phyloP scores from a whole-genome alignment of 2,113 vertebrate species.

The Candoia aspera region DNA sequence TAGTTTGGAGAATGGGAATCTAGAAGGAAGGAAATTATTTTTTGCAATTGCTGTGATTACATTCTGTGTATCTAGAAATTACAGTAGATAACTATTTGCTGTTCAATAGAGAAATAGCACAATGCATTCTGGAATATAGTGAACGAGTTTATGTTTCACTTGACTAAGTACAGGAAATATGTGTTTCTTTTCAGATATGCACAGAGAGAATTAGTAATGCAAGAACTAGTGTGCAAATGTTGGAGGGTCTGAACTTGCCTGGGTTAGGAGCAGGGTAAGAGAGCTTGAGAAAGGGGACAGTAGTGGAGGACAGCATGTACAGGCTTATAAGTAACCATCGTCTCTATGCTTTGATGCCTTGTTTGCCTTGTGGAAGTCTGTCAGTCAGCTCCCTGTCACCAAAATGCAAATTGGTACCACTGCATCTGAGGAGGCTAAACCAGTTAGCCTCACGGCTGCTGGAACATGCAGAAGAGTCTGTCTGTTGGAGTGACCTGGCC shows the following conservation, averaged over 20 bases:
- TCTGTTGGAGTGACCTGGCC: neutral
- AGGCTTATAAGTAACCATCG: constrained; percentile 15
- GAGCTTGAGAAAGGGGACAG: neutral
- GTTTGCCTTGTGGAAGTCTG: neutral
- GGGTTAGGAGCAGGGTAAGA: neutral
- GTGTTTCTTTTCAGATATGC: neutral
- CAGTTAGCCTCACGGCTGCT: constrained; percentile 17
- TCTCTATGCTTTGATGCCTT: neutral
- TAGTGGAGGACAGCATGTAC: neutral
- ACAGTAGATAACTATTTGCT: neutral
- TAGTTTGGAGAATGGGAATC: fast-evolving
- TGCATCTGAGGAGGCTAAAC: constrained; percentile 21
- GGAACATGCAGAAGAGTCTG: neutral
- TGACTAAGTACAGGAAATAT: neutral
- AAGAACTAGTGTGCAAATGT: neutral
- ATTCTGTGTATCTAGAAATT: neutral
- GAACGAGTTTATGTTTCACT: neutral
- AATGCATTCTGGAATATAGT: neutral
- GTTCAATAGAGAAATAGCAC: neutral
- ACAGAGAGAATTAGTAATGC: neutral
- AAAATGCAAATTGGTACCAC: neutral
- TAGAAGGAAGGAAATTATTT: neutral
- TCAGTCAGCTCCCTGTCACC: neutral
- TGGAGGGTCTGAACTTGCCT: neutral
- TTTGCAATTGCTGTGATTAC: constrained; percentile 11